Conservation (phyloP, 2,113 vertebrate species). For the Cebidichthys violaceus region DNA sequence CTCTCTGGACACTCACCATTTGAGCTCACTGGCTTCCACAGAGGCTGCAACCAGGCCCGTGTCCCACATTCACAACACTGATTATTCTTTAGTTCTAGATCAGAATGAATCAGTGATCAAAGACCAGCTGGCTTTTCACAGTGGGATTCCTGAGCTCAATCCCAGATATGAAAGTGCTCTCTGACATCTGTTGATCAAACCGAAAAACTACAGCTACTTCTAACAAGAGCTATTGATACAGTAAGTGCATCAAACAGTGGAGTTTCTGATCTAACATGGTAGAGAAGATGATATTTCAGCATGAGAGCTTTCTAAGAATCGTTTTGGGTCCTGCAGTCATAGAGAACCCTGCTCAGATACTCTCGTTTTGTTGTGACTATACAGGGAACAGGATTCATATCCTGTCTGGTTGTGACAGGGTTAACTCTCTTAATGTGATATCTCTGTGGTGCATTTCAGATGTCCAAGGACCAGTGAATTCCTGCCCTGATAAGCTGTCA, state of each 20-base stretch:
- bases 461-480: constrained; percentile 79
- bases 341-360: not conserved
- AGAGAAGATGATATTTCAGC: not conserved
- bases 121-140: constrained; percentile 71
- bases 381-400: not conserved
- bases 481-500: constrained; percentile 77
- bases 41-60: constrained; percentile 53
- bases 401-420: constrained; percentile 26
- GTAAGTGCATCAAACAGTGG: constrained; percentile 17
- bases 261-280: constrained; percentile 8
- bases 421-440: constrained; percentile 65
- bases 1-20: constrained; percentile 47
- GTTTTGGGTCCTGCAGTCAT: not conserved
- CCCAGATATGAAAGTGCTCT: constrained; percentile 49
- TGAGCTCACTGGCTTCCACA: constrained; percentile 54
- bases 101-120: constrained; percentile 82
- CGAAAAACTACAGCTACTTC: constrained; percentile 56
- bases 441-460: constrained; percentile 59
- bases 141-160: constrained; percentile 55
- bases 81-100: constrained; percentile 78
- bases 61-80: constrained; percentile 72
- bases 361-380: constrained; percentile 2
- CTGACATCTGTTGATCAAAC: constrained; percentile 76
- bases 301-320: not conserved
- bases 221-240: constrained; percentile 25